Base-by-base conservation (phyloP, 2,888 invertebrate genomes). In the Amiota mariae region DNA sequence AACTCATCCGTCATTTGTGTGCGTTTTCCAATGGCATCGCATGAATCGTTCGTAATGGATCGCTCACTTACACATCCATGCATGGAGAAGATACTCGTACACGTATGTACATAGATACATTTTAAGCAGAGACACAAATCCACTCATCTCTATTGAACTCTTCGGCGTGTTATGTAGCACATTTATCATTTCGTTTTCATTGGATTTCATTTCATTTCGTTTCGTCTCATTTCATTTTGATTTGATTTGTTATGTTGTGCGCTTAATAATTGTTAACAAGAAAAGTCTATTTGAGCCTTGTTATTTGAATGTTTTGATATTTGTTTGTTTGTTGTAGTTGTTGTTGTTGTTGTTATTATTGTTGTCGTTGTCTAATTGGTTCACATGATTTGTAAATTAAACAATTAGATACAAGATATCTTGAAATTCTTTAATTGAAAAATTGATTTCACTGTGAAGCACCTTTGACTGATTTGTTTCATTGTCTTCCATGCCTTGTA, bases 341-440 rank as follows among this genome's bases (percentile, higher is more conserved):
- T 72, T 81, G 74, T 67, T 73, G 51, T 61, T 73, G 49, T 74
- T 78, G 74, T 67, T 79, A 68, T 78, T 73, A 68, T 70, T 72
- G 70, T 71, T 63, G 71, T 72, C 72, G 72, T 73, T 80, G 79
- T 84, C 81, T 86, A 84, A 84, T 85, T 84, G 86, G 84, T 84
- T 84, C 84, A 86, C 84, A 84, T 86, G 86, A 87, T 87, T 87
- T 87, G 87, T 87, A 88, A 87, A 87, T 87, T 88, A 88, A 87
- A 88, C 85, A 87, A 87, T 83, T 85, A 81, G 75, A 84, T 75
- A 79, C 72, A 49, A 48, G 36, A 11, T 66, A 8, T 48, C 36
- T n/a, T 48, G 66, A 79, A 78, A 79, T 86, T 83, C 84, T 68
- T 20, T 85, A 86, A 83, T 83, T 83, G 83, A 86, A 83, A 86